phyloP scores from a whole-genome alignment of 2,797 vertebrate species.

The Silurus lanzhouensis region DNA sequence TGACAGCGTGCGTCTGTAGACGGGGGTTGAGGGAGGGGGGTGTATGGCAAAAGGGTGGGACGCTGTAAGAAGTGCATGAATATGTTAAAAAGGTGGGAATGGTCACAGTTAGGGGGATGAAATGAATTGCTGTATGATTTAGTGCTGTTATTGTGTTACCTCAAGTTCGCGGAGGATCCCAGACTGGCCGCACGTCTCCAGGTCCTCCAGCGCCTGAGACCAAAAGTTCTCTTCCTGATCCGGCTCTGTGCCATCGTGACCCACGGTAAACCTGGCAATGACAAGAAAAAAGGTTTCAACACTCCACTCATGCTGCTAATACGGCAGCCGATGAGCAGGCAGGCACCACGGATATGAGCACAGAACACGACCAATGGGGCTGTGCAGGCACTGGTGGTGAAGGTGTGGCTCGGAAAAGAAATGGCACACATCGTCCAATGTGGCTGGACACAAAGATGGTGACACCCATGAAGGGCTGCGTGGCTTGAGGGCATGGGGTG shows the following conservation, averaged over 20 bases:
- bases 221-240: conserved; percentile 99
- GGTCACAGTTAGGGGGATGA: conserved; percentile 29
- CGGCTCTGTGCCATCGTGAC: conserved; percentile 85
- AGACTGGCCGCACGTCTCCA: conserved; percentile 97
- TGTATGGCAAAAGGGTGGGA: conserved; percentile 12
- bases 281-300: conserved; percentile 34
- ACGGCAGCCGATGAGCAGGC: conserved; percentile 49
- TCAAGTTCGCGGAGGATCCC: conserved; percentile 95
- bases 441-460: conserved; percentile 54
- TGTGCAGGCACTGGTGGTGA: conserved; percentile 54
- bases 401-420: conserved; percentile 48
- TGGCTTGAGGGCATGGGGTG: conserved; percentile 56
- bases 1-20: conserved; percentile 51
- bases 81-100: conserved; percentile 17
- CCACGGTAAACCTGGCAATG: conserved; percentile 81
- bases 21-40: conserved; percentile 6
- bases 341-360: conserved; percentile 63
- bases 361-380: conserved; percentile 55
- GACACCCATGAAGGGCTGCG: conserved; percentile 41
- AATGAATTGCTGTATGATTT: conserved; percentile 24
- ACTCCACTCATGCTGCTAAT: conserved; percentile 10
- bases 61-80: conserved; percentile 5
- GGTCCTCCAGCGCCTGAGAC: conserved; percentile 97
- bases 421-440: conserved; percentile 49
- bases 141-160: conserved; percentile 43